A percentile compares a stretch with the other conserved stretches of the same genome.
Conservation (phyloP, 2,888 invertebrate genomes). For the Epinotia ramella region DNA sequence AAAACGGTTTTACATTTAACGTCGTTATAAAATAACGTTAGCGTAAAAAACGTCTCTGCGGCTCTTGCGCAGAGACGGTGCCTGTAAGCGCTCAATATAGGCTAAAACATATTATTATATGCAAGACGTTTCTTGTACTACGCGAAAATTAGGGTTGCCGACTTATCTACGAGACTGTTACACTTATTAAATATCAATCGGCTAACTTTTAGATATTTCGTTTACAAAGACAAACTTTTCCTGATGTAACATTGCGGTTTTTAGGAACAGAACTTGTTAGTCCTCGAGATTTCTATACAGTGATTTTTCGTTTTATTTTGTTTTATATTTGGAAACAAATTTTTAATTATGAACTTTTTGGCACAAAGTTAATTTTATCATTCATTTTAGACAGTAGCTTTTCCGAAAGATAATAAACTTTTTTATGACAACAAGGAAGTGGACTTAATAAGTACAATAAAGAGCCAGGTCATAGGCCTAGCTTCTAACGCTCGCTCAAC, state of each 20-base stretch:
- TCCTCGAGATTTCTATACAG: background rate
- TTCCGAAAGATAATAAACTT: background rate
- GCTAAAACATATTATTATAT: slow-evolving; percentile 86
- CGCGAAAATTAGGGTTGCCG: slow-evolving; percentile 78
- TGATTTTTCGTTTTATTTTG: background rate
- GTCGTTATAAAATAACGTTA: slow-evolving; percentile 42
- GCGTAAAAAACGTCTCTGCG: slow-evolving; percentile 47
- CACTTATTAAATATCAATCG: background rate
- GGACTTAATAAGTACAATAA: slow-evolving; percentile 12
- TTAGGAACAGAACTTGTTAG: background rate
- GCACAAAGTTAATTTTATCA: background rate
- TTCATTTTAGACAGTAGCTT: background rate
- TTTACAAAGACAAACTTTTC: background rate
- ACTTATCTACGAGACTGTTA: background rate
- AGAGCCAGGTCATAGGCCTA: slow-evolving; percentile 41
- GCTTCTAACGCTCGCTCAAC: slow-evolving; percentile 66
- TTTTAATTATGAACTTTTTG: background rate
- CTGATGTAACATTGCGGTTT: background rate
- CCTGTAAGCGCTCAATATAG: slow-evolving; percentile 82
- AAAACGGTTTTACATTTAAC: slow-evolving; percentile 7
- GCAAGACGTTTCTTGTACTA: slow-evolving; percentile 85
- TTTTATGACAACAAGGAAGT: slow-evolving; percentile 7
- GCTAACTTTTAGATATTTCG: background rate
- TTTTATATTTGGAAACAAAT: background rate
- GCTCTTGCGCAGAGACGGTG: slow-evolving; percentile 60